Evolutionary conservation across 2,113 vertebrate species (phyloP).

Genomic region (Halichoeres trimaculatus): DNA sequence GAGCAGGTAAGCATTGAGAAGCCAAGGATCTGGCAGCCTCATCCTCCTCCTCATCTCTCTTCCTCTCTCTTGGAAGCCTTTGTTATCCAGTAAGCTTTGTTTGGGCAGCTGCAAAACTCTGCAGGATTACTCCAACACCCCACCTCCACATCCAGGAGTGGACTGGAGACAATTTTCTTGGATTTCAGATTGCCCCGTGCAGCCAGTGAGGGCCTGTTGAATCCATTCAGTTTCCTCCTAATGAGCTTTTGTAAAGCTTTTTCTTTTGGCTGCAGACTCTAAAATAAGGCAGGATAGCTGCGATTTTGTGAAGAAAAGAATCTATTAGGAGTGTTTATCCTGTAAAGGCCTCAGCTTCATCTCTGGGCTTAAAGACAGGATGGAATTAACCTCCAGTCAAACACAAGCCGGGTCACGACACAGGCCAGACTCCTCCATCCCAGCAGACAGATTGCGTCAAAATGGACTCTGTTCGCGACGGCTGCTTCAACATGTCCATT

Average conservation of each 20-base stretch:
- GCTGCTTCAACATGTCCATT: slow-evolving; percentile 32
- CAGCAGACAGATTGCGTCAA: slow-evolving; percentile 44
- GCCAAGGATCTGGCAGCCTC: slow-evolving; percentile 50
- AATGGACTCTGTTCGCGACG: slow-evolving; percentile 55
- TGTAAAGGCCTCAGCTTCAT: slow-evolving; percentile 25
- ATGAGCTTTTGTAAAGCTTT: no score
- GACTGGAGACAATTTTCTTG: slow-evolving; percentile 57
- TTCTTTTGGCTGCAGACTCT: slow-evolving; percentile 6
- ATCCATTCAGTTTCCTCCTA: slow-evolving; percentile 31
- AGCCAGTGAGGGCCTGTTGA: slow-evolving; percentile 43
- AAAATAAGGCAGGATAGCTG: slow-evolving; percentile 16
- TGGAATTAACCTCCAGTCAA: slow-evolving; percentile 51
- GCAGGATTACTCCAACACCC: slow-evolving; percentile 66
- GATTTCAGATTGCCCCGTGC: slow-evolving; percentile 52
- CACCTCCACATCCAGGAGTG: slow-evolving; percentile 58
- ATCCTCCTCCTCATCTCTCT: slow-evolving; percentile 36
- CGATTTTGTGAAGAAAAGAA: slow-evolving; percentile 32
- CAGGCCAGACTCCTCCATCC: slow-evolving; percentile 67
- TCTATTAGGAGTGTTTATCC: slow-evolving; percentile 41
- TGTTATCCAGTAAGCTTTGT: slow-evolving; percentile 79
- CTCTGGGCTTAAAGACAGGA: slow-evolving; percentile 44
- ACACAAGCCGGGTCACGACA: slow-evolving; percentile 57
- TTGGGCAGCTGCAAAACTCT: slow-evolving; percentile 84
- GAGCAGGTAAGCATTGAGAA: slow-evolving; percentile 75
- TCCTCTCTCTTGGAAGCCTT: slow-evolving; percentile 66